Percentiles rank a stretch among this genome's conserved stretches.
phyloP scores from a whole-genome alignment of 2,113 vertebrate species.

The Periophthalmodon schlosseri region DNA sequence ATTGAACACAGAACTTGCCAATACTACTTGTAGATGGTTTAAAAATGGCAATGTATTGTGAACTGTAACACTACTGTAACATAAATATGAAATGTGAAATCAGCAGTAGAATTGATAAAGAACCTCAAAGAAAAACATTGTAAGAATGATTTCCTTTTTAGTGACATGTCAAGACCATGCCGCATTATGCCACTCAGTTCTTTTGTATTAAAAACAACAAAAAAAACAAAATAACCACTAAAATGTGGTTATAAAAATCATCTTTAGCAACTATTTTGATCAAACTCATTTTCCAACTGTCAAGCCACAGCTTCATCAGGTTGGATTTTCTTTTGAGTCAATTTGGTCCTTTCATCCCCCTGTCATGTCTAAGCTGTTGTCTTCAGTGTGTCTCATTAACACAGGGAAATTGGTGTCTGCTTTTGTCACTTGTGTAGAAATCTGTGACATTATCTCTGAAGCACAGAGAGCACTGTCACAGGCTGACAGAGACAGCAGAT shows the following conservation, averaged over 20 bases:
- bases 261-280: neutral
- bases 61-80: neutral
- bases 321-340: constrained; percentile 20
- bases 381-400: constrained; percentile 56
- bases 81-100: too few species aligned
- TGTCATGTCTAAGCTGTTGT: constrained; percentile 29
- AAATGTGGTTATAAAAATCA: neutral
- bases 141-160: neutral
- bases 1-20: too few species aligned
- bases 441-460: constrained; percentile 53
- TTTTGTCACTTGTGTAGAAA: constrained; percentile 32
- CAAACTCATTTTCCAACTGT: constrained; percentile 6
- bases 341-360: constrained; percentile 1
- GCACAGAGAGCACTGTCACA: constrained; percentile 39
- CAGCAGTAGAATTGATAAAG: neutral
- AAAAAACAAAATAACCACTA: too few species aligned
- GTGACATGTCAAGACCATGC: neutral
- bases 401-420: constrained; percentile 25
- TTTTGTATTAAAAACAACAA: neutral
- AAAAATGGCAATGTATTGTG: neutral
- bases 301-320: neutral
- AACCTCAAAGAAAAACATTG: neutral
- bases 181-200: neutral
- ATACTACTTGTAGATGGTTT: neutral
- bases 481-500: constrained; percentile 50